Base-by-base conservation (phyloP, 1,140 invertebrate genomes). In the Panagrolaimus sp. region DNA sequence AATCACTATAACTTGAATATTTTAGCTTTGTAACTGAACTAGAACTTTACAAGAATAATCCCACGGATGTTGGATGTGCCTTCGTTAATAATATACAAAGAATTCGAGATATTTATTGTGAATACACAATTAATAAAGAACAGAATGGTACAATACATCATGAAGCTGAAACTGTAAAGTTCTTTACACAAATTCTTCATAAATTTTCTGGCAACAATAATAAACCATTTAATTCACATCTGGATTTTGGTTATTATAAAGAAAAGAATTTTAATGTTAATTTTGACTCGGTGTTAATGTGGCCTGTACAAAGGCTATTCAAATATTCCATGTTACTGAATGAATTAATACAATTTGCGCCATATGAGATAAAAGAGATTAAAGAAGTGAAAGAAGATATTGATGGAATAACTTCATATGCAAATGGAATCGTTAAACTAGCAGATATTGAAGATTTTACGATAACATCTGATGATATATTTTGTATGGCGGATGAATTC, bases 41-140 rank as follows among this genome's bases (percentile, higher is more conserved):
- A 46, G 92, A 96, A 84, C 96, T 97, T 81, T 99, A 98, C 85
- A 93, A 96, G 85, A 92, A 91, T 43, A 96, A 97, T 89, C 96
- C 96, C 0, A 96, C 98, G 87, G 95, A 98, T 86, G 93, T 98
- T 66, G 96, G 96, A 3, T 96, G 98, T 89, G 98, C 95, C 87
- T 99, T 99, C 84, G 93, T 98, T 23, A 96, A 93, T 31, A 98
- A 94, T 93, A 70, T 81, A 38, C 78, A 76, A 51, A 68, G 67
- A 63, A 84, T 86, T 13, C 84, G 89, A 88, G 75, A 71, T 53
- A 63, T 73, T 14, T 76, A 91, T 79, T 92, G 92, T 81, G 91
- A 92, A 78, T 86, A 92, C 63, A 92, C 92, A 80, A 90, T 91
- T 2, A 82, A 92, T 44, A 92, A 92, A 84, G 92, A 92, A 82